Evolutionary conservation across 35 echinoderm and acorn worm genomes (phyloP).

Genomic region (Acanthaster planci): DNA sequence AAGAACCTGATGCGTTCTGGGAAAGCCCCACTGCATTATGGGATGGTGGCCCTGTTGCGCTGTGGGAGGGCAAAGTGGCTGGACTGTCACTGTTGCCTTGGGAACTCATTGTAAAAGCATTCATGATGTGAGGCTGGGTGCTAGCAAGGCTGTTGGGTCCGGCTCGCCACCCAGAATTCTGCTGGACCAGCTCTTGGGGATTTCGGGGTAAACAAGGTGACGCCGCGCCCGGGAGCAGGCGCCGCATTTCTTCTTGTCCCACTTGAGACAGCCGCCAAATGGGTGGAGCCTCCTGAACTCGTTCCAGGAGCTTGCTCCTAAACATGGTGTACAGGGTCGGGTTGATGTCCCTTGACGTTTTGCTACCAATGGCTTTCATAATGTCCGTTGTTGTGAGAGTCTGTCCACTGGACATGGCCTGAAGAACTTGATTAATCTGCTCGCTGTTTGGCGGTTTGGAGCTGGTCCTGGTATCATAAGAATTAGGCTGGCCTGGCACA

Average conservation of each 20-base stretch:
- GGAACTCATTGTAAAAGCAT: neutral
- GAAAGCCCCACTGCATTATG: neutral
- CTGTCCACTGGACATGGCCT: conserved; percentile 27
- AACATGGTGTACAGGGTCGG: conserved; percentile 54
- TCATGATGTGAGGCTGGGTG: neutral
- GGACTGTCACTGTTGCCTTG: neutral
- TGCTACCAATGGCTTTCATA: conserved; percentile 36
- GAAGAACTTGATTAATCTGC: conserved; percentile 24
- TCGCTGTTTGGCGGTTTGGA: neutral
- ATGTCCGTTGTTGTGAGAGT: conserved; percentile 35
- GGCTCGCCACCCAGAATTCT: neutral
- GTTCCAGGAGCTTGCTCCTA: conserved; percentile 11
- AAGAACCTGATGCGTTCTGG: neutral
- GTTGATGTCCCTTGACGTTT: conserved; percentile 45
- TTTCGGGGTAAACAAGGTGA: neutral
- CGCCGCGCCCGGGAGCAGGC: neutral
- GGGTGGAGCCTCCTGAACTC: conserved; percentile 49
- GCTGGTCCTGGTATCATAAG: neutral
- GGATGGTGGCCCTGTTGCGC: neutral
- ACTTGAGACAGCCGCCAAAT: conserved; percentile 36
- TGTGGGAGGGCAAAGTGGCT: conserved; percentile 39
- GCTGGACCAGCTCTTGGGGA: conserved; percentile 2
- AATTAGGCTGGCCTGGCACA: neutral
- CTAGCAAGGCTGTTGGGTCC: conserved; percentile 26
- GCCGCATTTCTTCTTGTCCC: neutral